phyloP scores from a whole-genome alignment of 2,888 invertebrate genomes.

The Dioctria linearis region DNA sequence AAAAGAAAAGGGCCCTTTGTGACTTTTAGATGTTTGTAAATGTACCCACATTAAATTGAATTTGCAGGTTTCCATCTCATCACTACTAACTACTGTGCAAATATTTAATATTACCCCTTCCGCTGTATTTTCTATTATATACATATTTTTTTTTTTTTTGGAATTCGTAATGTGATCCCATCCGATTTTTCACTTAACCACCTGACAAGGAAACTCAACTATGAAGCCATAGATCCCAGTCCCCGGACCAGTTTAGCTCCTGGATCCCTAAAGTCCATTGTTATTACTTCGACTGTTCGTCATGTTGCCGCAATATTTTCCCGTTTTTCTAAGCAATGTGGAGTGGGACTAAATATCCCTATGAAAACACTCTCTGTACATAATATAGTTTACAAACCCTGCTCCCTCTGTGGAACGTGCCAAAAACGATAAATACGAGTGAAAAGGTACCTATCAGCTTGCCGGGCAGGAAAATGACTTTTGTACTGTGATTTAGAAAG shows the following conservation, averaged over 20 bases:
- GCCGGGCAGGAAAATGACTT: slow-evolving; percentile 24
- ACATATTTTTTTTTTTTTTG: not conserved
- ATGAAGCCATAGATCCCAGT: not conserved
- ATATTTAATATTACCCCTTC: no score
- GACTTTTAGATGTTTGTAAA: no score
- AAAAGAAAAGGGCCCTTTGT: no score
- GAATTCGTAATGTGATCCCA: slow-evolving; percentile 21
- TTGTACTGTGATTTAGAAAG: slow-evolving; percentile 31
- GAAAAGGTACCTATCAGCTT: slow-evolving; percentile 6
- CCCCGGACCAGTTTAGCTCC: not conserved
- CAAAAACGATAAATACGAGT: slow-evolving; percentile 17
- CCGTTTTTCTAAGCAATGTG: not conserved
- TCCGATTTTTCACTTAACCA: not conserved
- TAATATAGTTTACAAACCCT: not conserved
- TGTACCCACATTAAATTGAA: no score
- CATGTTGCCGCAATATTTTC: slow-evolving; percentile 36
- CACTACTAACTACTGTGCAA: no score
- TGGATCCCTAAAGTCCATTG: slow-evolving; percentile 22
- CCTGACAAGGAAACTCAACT: not conserved
- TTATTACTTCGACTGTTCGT: slow-evolving; percentile 23
- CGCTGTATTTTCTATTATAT: no score
- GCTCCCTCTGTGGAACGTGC: slow-evolving; percentile 7
- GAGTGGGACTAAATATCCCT: no score
- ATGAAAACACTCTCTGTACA: not conserved
- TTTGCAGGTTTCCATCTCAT: no score